Evolutionary conservation across 2,888 invertebrate species (phyloP), one percentile per base, ranked within the genome.

Genomic region (Pterobdella sp.): DNA sequence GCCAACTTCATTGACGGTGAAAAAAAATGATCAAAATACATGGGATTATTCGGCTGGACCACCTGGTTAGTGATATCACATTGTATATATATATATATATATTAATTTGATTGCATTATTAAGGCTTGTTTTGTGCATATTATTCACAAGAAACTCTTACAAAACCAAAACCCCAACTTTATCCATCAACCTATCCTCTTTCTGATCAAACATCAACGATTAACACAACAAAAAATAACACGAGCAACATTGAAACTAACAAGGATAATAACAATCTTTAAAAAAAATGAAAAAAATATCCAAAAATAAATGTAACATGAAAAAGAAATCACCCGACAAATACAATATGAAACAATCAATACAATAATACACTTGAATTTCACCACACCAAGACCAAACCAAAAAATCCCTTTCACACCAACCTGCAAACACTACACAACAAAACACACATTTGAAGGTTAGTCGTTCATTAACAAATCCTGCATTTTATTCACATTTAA

Each of bases 1-100:
- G 94, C 94, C 95, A 67, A 92, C 92, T 83, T 92, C 93, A 87
- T 87, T 96, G 85, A 96, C 95, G 86, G 95, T 96, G 77, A 92
- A 93, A 88, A 93, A 93, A 87, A 95, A 96, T 85, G 95, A 96
- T 85, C 88, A 89, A 75, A 95, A 96, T 81, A 95, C 94, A 85
- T 96, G 94, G 94, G 96, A 96, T 86, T 96, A 94, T 87, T 95
- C 95, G 82, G 49, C 37, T 56, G 71, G 66, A 42, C 65, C 37
- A 29, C 56, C 68, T 60, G 73, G 69, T 73, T 7, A 35, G 63
- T 68, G n/a, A 26, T 68, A 14, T n/a, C n/a, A 14, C 10, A 14
- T 7, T 42, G 49, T 42, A 14, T 42, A n/a, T n/a, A n/a, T n/a
- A n/a, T n/a, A n/a, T n/a, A n/a, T n/a, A n/a, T n/a, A n/a, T n/a